Conservation (phyloP, 2,888 invertebrate genomes). For the Drosophila falleni region DNA sequence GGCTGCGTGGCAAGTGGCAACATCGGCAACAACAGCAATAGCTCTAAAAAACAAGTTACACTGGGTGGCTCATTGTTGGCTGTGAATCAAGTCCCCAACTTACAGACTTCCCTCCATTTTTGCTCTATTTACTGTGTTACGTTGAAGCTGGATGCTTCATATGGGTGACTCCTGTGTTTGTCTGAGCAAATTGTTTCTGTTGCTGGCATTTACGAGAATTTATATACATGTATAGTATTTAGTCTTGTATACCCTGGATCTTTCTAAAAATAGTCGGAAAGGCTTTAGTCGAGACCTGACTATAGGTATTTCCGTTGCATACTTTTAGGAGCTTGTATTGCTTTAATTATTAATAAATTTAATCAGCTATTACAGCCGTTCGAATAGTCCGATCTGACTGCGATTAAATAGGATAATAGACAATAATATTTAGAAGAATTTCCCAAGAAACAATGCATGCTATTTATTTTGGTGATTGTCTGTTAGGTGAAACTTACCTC, state of each 20-base stretch:
- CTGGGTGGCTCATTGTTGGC: constrained; percentile 39
- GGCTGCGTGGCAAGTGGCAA: constrained; percentile 35
- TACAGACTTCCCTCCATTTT: background rate
- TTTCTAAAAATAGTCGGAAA: background rate
- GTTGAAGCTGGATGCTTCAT: background rate
- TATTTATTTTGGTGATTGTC: no score
- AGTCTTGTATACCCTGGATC: background rate
- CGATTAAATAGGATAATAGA: no score
- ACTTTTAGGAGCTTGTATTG: no score
- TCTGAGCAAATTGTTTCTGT: constrained; percentile 37
- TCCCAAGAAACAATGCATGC: no score
- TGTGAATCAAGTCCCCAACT: constrained; percentile 5
- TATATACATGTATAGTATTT: constrained; percentile 29
- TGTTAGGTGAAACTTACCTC: no score
- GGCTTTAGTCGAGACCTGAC: no score
- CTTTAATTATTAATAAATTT: no score
- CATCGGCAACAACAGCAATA: constrained; percentile 25
- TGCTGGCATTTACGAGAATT: constrained; percentile 31
- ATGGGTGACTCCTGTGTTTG: constrained; percentile 32
- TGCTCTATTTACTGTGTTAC: constrained; percentile 7
- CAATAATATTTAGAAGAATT: no score
- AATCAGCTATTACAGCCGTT: no score
- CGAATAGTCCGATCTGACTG: no score
- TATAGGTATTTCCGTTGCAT: no score
- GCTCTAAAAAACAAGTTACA: constrained; percentile 33